Conservation (phyloP, 2,113 vertebrate species). For the human region DNA sequence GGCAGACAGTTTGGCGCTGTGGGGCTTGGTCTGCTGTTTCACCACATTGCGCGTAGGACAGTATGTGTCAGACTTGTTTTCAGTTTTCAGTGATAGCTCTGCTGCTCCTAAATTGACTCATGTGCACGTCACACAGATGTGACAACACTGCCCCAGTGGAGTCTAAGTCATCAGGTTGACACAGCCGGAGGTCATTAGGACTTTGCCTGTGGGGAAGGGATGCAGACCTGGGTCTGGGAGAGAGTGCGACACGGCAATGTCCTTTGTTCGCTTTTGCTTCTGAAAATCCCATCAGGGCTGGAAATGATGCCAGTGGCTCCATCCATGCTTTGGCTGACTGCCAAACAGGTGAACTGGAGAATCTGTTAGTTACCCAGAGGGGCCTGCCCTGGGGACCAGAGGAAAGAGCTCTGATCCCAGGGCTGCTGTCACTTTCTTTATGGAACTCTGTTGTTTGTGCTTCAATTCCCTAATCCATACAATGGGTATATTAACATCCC, state of each 20-base stretch:
- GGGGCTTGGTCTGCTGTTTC: not conserved
- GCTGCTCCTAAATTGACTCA: not conserved
- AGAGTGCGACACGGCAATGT: not conserved
- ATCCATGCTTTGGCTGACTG: not conserved
- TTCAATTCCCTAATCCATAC: not conserved
- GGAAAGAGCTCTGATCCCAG: accelerated
- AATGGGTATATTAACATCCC: not conserved
- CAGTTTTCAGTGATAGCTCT: not conserved
- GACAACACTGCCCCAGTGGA: accelerated
- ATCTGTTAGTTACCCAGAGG: not conserved
- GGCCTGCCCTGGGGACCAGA: too few species aligned
- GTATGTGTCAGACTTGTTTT: not conserved
- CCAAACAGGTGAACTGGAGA: not conserved
- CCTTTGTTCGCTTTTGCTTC: not conserved
- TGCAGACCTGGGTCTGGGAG: not conserved
- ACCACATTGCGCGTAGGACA: accelerated
- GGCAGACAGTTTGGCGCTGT: not conserved
- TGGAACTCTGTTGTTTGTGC: not conserved
- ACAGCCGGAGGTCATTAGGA: not conserved
- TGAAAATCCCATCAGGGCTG: not conserved
- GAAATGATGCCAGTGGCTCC: not conserved
- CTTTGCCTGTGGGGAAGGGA: not conserved
- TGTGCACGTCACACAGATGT: not conserved
- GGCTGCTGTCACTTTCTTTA: not conserved
- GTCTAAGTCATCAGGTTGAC: not conserved